Base-by-base conservation (phyloP, 1,140 invertebrate genomes). In the Battus philenor region DNA sequence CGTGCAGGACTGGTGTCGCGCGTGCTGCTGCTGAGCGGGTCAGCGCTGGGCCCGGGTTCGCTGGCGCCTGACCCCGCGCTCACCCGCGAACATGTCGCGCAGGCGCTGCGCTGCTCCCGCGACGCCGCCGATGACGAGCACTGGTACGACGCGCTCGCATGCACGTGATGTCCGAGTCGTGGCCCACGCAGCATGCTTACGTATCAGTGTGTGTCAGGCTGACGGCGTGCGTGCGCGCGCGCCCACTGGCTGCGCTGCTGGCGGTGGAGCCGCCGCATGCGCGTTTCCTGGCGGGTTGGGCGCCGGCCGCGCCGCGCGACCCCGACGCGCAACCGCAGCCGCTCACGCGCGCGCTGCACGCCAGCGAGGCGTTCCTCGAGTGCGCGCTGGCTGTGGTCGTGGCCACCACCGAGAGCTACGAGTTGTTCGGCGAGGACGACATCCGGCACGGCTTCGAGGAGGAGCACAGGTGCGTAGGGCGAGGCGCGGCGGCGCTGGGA, bases 1-100 rank as follows among this genome's bases (percentile, higher is more conserved):
- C n/a, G n/a, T n/a, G n/a, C n/a, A 93, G 92, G 91, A 56, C 87
- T 97, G 24, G 95, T 97, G 76, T 91, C 94, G 15, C 91, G 95
- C 24, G 93, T 94, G 2, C 89, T 97, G 18, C 85, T 98, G 27
- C 88, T 97, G 59, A 96, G 94, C 58, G 96, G 96, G 2, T 95
- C 95, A 0, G 93, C 95, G 1, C 84, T 97, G 18, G 93, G 93
- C 68, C 93, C 93, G 1, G 95, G 92, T 90, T 94, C 94, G 4
- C 86, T 94, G 24, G 90, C 93, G 15, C 90, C 92, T 29, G 91
- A 95, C 68, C 90, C 94, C 0, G 89, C 92, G 34, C 86, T 90
- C 16, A 87, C 94, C 24, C 88, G 94, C 0, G 66, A 88, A 2
- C 90, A 91, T 70, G 88, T 96, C 6, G 93, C 92, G 4, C 90